These are phyloP conservation scores for Spinibarbus caldwelli DNA, from an alignment of 2,797 vertebrate genomes.

Conservation along the genomic window DNA sequence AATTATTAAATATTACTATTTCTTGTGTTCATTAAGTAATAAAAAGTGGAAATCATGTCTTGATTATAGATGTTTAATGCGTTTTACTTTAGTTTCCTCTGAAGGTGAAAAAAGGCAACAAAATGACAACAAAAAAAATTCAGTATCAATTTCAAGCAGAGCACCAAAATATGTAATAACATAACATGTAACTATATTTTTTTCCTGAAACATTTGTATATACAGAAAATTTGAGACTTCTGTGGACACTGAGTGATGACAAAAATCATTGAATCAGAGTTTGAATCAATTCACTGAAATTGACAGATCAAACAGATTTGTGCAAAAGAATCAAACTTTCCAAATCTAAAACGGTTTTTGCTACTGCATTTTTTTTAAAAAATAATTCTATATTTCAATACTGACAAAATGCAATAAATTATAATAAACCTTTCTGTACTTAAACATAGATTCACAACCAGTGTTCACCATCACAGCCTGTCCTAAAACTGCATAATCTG, in stretches of 20 bases:
- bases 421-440: not conserved
- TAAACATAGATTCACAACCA: not conserved
- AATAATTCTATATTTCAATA: no score
- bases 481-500: slow-evolving; percentile 62
- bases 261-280: not conserved
- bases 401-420: not conserved
- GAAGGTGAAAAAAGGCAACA: no score
- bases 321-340: not conserved
- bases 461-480: not conserved
- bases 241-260: not conserved
- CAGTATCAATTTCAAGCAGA: no score
- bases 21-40: not conserved
- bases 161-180: not conserved
- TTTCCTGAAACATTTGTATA: not conserved
- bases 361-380: no score
- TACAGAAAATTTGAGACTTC: not conserved
- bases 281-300: not conserved
- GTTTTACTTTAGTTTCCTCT: no score
- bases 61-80: no score
- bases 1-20: not conserved
- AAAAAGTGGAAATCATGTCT: not conserved
- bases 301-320: not conserved
- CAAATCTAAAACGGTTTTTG: not conserved
- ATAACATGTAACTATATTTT: not conserved
- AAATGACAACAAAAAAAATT: not conserved